phyloP scores from a whole-genome alignment of 1,140 invertebrate species.

The Drosophila biarmipes region DNA sequence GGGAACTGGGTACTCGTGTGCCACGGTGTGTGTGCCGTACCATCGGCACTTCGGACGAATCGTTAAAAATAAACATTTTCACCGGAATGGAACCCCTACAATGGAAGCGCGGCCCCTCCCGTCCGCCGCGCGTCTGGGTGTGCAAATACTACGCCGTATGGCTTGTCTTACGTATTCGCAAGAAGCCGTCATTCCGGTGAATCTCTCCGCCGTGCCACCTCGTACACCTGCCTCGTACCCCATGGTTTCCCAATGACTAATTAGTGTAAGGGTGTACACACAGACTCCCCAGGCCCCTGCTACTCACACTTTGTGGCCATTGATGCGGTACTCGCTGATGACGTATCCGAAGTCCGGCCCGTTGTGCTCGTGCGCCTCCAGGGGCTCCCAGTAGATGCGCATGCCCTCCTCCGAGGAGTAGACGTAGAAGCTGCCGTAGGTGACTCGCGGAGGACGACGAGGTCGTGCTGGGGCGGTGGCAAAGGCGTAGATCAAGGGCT shows the following conservation, averaged over 20 bases:
- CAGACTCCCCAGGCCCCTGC: background rate
- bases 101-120: slow-evolving; percentile 13
- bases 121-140: background rate
- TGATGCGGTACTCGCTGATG: slow-evolving; percentile 61
- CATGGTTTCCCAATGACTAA: slow-evolving; percentile 3
- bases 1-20: background rate
- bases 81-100: slow-evolving; percentile 59
- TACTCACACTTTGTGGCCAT: slow-evolving; percentile 56
- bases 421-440: slow-evolving; percentile 70
- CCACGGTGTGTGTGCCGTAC: background rate
- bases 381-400: slow-evolving; percentile 68
- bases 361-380: slow-evolving; percentile 58
- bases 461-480: slow-evolving; percentile 50
- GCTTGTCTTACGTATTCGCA: slow-evolving; percentile 26
- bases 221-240: too few species aligned
- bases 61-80: slow-evolving; percentile 79
- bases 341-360: slow-evolving; percentile 58
- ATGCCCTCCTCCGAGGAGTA: slow-evolving; percentile 55
- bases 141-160: slow-evolving; percentile 47
- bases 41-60: slow-evolving; percentile 60
- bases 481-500: slow-evolving; percentile 53
- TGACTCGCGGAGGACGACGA: slow-evolving; percentile 58
- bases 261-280: background rate
- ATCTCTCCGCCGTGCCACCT: slow-evolving; percentile 1
- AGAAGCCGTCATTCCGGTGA: slow-evolving; percentile 22